These are phyloP conservation scores for Oreochromis niloticus DNA, from an alignment of 2,113 vertebrate genomes.

Conservation along the genomic window DNA sequence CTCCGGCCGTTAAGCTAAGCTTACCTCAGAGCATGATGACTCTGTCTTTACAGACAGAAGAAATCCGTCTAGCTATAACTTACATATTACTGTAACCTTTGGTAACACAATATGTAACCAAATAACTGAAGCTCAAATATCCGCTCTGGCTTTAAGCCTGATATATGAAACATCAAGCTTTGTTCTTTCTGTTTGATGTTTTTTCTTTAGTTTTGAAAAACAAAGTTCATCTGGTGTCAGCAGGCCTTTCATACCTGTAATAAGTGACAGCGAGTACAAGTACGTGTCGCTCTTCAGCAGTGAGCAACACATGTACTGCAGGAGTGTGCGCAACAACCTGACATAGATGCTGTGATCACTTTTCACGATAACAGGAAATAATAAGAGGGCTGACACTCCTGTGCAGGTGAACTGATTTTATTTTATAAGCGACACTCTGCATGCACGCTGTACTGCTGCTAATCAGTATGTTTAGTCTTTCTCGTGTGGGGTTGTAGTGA, in stretches of 20 bases:
- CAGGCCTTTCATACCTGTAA: background rate
- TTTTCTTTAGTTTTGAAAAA: background rate
- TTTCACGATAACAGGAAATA: background rate
- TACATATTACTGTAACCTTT: background rate
- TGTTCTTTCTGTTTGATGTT: background rate
- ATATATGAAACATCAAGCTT: background rate
- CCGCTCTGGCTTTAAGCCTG: background rate
- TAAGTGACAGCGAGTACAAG: background rate
- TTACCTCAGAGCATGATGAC: background rate
- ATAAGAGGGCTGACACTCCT: background rate
- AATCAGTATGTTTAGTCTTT: background rate
- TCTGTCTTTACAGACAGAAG: background rate
- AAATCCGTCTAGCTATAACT: background rate
- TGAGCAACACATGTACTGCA: background rate
- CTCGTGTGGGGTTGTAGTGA: background rate
- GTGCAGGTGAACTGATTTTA: background rate
- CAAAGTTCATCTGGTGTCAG: background rate
- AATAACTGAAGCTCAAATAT: background rate
- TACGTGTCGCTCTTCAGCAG: background rate
- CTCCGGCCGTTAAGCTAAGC: background rate
- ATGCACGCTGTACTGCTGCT: background rate
- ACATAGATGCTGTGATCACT: background rate
- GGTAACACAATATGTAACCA: background rate
- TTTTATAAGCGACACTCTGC: background rate
- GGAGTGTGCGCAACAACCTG: background rate